A percentile compares a stretch with the other conserved stretches of the same genome.
Conservation (phyloP, 2,888 invertebrate species). For the Azorinus chamasolen region DNA sequence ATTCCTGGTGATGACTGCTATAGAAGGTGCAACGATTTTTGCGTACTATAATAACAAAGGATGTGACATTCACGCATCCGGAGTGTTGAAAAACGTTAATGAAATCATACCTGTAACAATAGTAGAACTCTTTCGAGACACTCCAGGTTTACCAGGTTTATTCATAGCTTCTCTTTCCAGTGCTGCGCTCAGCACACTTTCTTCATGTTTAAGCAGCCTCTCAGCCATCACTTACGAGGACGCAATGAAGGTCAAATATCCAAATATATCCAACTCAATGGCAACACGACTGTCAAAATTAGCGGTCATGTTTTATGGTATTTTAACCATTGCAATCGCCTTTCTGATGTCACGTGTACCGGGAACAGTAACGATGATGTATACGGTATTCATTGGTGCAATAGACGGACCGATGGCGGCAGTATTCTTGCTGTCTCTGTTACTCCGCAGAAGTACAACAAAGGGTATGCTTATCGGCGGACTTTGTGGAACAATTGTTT, state of each 20-base stretch:
- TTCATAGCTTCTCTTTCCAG: no score
- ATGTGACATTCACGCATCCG: background rate
- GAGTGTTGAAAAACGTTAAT: background rate
- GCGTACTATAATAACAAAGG: conserved; percentile 38
- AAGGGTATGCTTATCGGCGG: background rate
- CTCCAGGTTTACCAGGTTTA: no score
- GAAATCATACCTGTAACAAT: background rate
- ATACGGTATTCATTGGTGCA: background rate
- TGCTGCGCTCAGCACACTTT: no score
- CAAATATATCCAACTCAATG: no score
- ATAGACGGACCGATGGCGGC: conserved; percentile 1
- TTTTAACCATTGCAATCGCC: background rate
- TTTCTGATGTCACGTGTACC: background rate
- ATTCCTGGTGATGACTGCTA: conserved; percentile 11
- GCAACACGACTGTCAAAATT: background rate
- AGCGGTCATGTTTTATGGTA: background rate
- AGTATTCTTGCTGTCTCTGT: background rate
- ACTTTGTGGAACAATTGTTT: background rate
- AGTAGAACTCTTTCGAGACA: background rate
- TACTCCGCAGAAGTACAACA: background rate
- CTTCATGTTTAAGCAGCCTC: no score
- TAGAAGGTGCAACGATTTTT: conserved; percentile 32
- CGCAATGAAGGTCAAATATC: no score
- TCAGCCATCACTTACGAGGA: no score
- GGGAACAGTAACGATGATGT: background rate